Percentiles rank a stretch among this genome's conserved stretches.
Evolutionary conservation across 1,140 invertebrate species (phyloP).

Genomic region (Galleria mellonella): DNA sequence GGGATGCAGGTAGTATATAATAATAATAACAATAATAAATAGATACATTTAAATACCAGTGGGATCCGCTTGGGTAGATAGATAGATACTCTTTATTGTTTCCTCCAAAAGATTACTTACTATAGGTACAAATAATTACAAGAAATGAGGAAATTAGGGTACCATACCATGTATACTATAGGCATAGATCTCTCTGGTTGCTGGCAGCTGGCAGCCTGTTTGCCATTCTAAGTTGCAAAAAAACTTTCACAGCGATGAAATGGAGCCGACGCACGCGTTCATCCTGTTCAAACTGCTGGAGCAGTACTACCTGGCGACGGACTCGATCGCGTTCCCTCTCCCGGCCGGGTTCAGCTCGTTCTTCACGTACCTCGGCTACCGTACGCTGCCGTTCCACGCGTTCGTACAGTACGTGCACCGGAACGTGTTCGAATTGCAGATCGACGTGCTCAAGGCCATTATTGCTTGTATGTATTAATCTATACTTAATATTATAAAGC

Average conservation of each 20-base stretch:
- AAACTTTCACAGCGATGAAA: constrained; percentile 78
- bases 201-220: too few species aligned
- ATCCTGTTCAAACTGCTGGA: constrained; percentile 84
- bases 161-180: too few species aligned
- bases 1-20: too few species aligned
- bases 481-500: too few species aligned
- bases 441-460: constrained; percentile 89
- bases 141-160: too few species aligned
- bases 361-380: constrained; percentile 88
- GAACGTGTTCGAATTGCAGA: constrained; percentile 88
- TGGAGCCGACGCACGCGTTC: constrained; percentile 79
- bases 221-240: background rate
- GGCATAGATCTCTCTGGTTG: too few species aligned
- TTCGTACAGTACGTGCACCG: constrained; percentile 88
- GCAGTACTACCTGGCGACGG: constrained; percentile 84
- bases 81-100: too few species aligned
- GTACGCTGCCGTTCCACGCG: constrained; percentile 81
- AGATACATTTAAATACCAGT: too few species aligned
- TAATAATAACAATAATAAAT: too few species aligned
- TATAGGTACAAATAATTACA: too few species aligned
- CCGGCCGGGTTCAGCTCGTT: constrained; percentile 91
- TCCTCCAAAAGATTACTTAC: too few species aligned
- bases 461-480: constrained; percentile 78
- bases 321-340: constrained; percentile 86
- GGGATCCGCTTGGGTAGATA: too few species aligned